Percentiles rank a stretch among this genome's conserved stretches.
These are phyloP conservation scores for Platygyra sinensis DNA, from an alignment of 64 coral and sea anemone species.

Conservation along the genomic window DNA sequence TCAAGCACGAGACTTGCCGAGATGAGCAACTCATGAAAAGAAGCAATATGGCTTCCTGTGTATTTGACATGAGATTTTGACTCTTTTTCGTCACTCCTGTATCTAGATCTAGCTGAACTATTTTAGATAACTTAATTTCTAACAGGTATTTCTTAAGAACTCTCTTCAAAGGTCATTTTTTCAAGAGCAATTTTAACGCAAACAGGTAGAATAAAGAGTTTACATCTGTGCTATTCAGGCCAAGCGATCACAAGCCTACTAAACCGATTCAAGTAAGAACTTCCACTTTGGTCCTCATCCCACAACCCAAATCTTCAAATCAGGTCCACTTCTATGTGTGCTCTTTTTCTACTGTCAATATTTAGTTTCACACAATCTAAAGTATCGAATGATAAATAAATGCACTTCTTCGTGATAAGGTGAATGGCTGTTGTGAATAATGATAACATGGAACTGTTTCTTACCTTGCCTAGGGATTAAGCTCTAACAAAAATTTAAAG, in stretches of 20 bases:
- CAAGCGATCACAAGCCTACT: background rate
- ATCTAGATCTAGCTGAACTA: background rate
- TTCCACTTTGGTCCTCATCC: background rate
- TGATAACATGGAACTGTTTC: background rate
- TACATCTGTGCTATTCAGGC: background rate
- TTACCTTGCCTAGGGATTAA: background rate
- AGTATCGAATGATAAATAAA: background rate
- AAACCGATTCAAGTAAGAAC: background rate
- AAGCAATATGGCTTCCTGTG: background rate
- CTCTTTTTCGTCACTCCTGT: background rate
- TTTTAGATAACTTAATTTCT: background rate
- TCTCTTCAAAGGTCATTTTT: background rate
- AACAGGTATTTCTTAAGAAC: background rate
- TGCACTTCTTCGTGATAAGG: background rate
- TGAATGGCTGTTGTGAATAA: background rate
- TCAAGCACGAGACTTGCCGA: too few relatives aligned
- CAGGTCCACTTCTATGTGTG: background rate
- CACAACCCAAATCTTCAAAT: background rate
- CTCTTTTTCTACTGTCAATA: background rate
- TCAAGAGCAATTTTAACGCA: background rate
- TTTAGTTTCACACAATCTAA: too few relatives aligned
- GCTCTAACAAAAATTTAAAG: background rate
- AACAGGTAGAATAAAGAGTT: background rate
- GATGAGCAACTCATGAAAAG: background rate
- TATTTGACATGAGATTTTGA: too few relatives aligned